These are phyloP conservation scores for Trypoxylus dichotomus DNA, from an alignment of 1,140 invertebrate genomes.

Conservation along the genomic window DNA sequence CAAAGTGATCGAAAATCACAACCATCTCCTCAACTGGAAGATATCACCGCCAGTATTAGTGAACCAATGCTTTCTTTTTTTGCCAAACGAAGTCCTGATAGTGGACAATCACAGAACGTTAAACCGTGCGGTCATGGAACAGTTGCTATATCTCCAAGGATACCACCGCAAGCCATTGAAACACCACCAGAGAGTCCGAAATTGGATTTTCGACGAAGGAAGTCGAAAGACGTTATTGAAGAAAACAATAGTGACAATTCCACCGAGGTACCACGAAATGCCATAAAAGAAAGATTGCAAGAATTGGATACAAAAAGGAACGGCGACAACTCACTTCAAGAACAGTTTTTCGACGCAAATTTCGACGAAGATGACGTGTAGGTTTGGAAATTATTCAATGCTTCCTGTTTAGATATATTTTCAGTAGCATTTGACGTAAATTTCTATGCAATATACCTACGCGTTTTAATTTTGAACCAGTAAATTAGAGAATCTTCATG, in stretches of 20 bases:
- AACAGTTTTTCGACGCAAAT: conserved; percentile 4
- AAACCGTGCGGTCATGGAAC: conserved; percentile 52
- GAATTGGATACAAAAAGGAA: background rate
- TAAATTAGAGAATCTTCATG: background rate
- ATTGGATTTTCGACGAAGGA: conserved; percentile 36
- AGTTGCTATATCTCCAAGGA: conserved; percentile 45
- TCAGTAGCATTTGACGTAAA: background rate
- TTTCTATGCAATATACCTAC: background rate
- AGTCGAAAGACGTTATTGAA: background rate
- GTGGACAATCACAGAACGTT: conserved; percentile 33
- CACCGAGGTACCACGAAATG: background rate
- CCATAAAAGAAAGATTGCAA: background rate
- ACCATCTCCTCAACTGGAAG: background rate
- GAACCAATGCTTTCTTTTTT: background rate
- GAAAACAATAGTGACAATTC: background rate
- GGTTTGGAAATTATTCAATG: conserved; percentile 6
- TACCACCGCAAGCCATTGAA: conserved; percentile 36
- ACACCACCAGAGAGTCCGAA: conserved; percentile 46
- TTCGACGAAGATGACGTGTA: conserved; percentile 16
- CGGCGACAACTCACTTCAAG: background rate
- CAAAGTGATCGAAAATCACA: conserved; percentile 3
- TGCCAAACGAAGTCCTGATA: background rate
- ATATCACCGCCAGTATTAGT: background rate
- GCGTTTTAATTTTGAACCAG: background rate
- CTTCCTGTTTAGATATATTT: background rate